Percentiles rank a stretch among this genome's conserved stretches.
Evolutionary conservation across 1,140 invertebrate species (phyloP).

Genomic region (Nephila pilipes): DNA sequence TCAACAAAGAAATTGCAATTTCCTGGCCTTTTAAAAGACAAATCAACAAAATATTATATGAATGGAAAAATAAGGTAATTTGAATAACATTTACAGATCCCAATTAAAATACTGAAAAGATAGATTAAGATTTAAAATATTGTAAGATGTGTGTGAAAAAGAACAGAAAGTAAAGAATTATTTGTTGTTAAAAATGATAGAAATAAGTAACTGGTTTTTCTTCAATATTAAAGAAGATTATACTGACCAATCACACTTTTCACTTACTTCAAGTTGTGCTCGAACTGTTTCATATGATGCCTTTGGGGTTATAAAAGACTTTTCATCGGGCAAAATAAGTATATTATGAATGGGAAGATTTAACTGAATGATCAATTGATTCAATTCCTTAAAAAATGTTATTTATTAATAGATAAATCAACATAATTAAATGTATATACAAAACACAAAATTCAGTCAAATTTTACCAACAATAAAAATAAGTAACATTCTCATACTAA

Average conservation of each 20-base stretch:
- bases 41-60: no score
- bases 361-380: neutral
- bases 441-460: no score
- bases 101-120: no score
- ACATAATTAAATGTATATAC: neutral
- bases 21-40: no score
- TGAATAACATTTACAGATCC: no score
- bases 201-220: neutral
- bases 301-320: constrained; percentile 77
- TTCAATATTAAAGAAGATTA: neutral
- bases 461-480: neutral
- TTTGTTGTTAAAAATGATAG: no score
- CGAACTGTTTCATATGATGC: constrained; percentile 78
- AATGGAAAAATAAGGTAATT: no score
- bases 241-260: neutral
- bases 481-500: no score
- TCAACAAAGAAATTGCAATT: no score
- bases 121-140: no score
- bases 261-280: constrained; percentile 77
- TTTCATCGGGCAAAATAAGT: constrained; percentile 38
- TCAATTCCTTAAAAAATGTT: neutral
- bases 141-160: no score
- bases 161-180: no score
- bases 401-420: neutral
- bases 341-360: constrained; percentile 26